These are phyloP conservation scores for Notocelia uddmanniana DNA, from an alignment of 2,888 invertebrate species.

Conservation along the genomic window DNA sequence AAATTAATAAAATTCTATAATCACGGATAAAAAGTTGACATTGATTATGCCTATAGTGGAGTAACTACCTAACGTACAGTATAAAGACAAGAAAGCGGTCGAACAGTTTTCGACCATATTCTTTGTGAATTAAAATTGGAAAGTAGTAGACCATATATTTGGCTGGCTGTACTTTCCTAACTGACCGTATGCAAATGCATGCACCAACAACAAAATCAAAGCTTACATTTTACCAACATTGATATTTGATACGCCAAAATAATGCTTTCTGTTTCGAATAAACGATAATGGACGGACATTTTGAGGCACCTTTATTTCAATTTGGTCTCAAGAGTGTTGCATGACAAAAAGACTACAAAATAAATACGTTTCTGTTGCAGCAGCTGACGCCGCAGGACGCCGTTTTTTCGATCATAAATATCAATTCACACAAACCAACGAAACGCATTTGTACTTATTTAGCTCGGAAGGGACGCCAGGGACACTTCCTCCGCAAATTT, in stretches of 20 bases:
- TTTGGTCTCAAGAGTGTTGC: slow-evolving; percentile 37
- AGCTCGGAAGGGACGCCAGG: slow-evolving; percentile 64
- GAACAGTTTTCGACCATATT: too few relatives aligned
- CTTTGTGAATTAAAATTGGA: too few relatives aligned
- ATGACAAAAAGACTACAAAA: slow-evolving; percentile 29
- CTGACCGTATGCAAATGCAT: too few relatives aligned
- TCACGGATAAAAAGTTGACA: neutral
- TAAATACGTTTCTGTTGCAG: slow-evolving; percentile 57
- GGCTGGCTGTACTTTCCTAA: too few relatives aligned
- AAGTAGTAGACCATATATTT: too few relatives aligned
- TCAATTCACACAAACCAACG: slow-evolving; percentile 80
- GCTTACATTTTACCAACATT: neutral
- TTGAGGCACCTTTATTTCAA: slow-evolving; percentile 38
- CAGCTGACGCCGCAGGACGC: slow-evolving; percentile 76
- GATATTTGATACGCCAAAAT: slow-evolving; percentile 9
- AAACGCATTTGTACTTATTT: slow-evolving; percentile 83
- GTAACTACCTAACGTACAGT: neutral
- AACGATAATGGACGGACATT: slow-evolving; percentile 29
- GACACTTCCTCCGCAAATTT: slow-evolving; percentile 70
- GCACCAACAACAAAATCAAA: neutral
- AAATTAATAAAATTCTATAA: neutral
- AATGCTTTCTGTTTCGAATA: slow-evolving; percentile 1
- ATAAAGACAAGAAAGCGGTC: too few relatives aligned
- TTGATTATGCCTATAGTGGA: neutral
- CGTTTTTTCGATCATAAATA: slow-evolving; percentile 82